These are phyloP conservation scores for Danaus chrysippus DNA, from an alignment of 2,888 invertebrate genomes.

Conservation along the genomic window DNA sequence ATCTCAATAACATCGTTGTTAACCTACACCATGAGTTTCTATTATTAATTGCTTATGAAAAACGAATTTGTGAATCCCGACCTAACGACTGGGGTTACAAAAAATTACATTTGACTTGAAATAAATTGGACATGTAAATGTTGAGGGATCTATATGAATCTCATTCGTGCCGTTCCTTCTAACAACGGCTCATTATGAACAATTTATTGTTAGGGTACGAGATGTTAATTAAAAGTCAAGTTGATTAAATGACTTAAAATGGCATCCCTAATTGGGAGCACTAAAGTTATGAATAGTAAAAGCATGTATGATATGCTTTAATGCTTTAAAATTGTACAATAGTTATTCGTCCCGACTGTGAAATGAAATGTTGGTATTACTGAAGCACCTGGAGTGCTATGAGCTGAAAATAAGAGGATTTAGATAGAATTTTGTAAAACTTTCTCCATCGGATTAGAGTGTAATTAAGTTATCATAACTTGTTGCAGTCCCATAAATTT, in stretches of 20 bases:
- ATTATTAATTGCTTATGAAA: conserved; percentile 1
- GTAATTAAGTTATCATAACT: conserved; percentile 31
- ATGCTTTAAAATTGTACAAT: background rate
- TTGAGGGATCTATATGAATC: conserved; percentile 15
- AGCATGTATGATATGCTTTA: background rate
- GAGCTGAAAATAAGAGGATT: conserved; percentile 10
- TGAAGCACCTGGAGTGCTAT: conserved; percentile 12
- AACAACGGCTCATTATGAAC: conserved; percentile 8
- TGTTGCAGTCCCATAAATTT: conserved; percentile 31
- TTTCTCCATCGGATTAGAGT: conserved; percentile 15
- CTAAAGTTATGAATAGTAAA: no score
- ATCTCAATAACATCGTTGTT: no score
- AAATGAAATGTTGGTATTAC: conserved; percentile 4
- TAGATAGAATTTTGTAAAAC: conserved; percentile 17
- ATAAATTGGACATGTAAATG: conserved; percentile 19
- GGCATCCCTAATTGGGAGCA: background rate
- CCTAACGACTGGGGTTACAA: background rate
- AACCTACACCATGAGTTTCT: background rate
- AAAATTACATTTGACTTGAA: conserved; percentile 13
- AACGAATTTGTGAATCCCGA: conserved; percentile 2
- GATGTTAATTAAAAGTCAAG: conserved; percentile 1
- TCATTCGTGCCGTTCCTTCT: conserved; percentile 11
- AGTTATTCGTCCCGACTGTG: conserved; percentile 1
- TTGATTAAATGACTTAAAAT: conserved; percentile 3
- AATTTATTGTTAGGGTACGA: background rate